Percentiles rank a stretch among this genome's conserved stretches.
phyloP scores from a whole-genome alignment of 2,113 vertebrate genomes.

The Indicator maculatus region DNA sequence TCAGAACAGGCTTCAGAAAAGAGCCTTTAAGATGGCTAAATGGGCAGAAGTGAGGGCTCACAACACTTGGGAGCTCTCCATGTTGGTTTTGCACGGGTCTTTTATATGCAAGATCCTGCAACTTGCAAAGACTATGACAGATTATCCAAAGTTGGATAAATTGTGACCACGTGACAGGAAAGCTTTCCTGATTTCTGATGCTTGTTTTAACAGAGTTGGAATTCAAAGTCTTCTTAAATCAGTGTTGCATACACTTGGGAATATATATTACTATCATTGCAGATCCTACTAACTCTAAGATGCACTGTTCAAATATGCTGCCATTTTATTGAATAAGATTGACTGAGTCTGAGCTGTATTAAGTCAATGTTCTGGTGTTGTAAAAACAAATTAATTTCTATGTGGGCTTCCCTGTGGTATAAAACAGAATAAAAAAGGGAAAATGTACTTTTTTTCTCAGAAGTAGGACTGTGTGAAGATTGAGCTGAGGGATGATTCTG shows the following conservation, averaged over 20 bases:
- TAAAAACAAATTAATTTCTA: neutral
- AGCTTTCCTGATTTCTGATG: neutral
- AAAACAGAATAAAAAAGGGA: neutral
- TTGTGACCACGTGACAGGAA: neutral
- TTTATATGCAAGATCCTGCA: neutral
- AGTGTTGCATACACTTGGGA: neutral
- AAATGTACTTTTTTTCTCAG: neutral
- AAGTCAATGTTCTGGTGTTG: neutral
- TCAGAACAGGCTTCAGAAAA: neutral
- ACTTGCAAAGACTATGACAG: neutral
- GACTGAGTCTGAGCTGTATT: neutral
- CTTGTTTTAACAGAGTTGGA: neutral
- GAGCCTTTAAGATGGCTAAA: neutral
- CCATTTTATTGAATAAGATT: neutral
- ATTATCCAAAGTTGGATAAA: neutral
- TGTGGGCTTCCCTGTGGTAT: fast-evolving
- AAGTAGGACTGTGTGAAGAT: neutral
- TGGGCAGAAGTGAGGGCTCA: neutral
- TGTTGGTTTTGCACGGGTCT: neutral
- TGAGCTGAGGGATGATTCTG: neutral
- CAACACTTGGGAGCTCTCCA: neutral
- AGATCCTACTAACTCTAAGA: neutral
- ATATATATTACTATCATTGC: neutral
- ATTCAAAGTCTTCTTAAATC: neutral
- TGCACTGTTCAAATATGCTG: neutral